phyloP scores from a whole-genome alignment of 1,140 invertebrate genomes.

The Monochamus saltuarius region DNA sequence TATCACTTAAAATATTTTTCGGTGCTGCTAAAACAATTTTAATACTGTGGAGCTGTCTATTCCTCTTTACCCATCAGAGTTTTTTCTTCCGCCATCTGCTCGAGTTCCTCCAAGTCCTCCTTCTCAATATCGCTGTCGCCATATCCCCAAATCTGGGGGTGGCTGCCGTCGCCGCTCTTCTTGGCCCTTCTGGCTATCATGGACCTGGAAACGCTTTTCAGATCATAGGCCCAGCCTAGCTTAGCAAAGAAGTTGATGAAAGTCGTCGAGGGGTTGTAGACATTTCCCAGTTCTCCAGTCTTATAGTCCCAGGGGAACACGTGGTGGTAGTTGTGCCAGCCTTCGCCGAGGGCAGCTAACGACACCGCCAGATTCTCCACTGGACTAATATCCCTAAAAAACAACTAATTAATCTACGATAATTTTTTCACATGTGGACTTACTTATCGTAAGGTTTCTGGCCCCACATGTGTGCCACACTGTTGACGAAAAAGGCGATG shows the following conservation, averaged over 20 bases:
- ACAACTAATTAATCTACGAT: background rate
- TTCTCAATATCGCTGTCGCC: constrained; percentile 53
- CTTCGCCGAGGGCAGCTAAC: constrained; percentile 74
- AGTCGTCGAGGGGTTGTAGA: constrained; percentile 67
- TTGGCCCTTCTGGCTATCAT: constrained; percentile 64
- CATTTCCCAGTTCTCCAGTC: constrained; percentile 74
- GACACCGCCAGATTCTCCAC: constrained; percentile 72
- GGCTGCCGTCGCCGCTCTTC: constrained; percentile 65
- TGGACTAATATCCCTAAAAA: constrained; percentile 67
- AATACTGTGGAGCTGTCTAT: too few species aligned
- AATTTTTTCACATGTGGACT: constrained; percentile 32
- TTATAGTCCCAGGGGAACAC: constrained; percentile 88
- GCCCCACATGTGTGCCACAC: constrained; percentile 88
- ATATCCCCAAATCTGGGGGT: constrained; percentile 54
- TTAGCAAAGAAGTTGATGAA: constrained; percentile 73
- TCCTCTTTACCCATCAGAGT: too few species aligned
- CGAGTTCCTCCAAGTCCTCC: constrained; percentile 49
- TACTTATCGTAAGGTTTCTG: constrained; percentile 87
- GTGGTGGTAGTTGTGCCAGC: constrained; percentile 96
- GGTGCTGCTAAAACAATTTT: too few species aligned
- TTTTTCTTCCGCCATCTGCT: constrained; percentile 25
- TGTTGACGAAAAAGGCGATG: constrained; percentile 92
- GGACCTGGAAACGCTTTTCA: constrained; percentile 62
- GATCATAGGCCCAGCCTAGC: constrained; percentile 74
- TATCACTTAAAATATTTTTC: too few species aligned